Evolutionary conservation across 2,113 vertebrate genomes (phyloP).

Genomic region (Pontoporia blainvillei): DNA sequence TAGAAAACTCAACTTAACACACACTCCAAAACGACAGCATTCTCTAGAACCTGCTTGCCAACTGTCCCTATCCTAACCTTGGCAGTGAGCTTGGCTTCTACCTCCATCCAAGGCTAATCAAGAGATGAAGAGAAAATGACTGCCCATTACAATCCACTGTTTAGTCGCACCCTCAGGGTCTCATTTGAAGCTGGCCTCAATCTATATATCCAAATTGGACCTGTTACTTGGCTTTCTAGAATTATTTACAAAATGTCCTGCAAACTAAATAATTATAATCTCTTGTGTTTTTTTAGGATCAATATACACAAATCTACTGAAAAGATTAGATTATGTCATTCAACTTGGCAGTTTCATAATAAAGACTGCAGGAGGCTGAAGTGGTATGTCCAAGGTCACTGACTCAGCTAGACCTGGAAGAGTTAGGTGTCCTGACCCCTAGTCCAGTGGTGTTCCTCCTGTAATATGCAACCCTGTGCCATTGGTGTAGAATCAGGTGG

Average conservation of each 20-base stretch:
- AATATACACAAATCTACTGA: not conserved
- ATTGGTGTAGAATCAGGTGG: not conserved
- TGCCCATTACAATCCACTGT: not conserved
- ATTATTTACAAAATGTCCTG: not conserved
- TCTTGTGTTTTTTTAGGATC: not conserved
- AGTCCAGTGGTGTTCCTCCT: not conserved
- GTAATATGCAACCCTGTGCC: not conserved
- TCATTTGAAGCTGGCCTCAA: not conserved
- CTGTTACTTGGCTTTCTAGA: not conserved
- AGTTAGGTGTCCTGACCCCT: not conserved
- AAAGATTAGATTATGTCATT: not conserved
- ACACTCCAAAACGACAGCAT: not conserved
- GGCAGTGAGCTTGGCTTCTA: not conserved
- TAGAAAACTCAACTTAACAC: no score
- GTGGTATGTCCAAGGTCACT: not conserved
- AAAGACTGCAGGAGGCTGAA: not conserved
- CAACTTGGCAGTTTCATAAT: not conserved
- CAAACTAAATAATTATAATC: not conserved
- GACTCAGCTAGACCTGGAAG: not conserved
- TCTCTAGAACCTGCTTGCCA: not conserved
- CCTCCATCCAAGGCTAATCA: not conserved
- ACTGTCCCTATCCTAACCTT: not conserved
- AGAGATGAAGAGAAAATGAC: slow-evolving; percentile 2
- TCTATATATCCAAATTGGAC: not conserved
- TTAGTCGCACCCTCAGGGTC: not conserved